phyloP scores from a whole-genome alignment of 1,140 invertebrate genomes.

The Orussus abietinus region DNA sequence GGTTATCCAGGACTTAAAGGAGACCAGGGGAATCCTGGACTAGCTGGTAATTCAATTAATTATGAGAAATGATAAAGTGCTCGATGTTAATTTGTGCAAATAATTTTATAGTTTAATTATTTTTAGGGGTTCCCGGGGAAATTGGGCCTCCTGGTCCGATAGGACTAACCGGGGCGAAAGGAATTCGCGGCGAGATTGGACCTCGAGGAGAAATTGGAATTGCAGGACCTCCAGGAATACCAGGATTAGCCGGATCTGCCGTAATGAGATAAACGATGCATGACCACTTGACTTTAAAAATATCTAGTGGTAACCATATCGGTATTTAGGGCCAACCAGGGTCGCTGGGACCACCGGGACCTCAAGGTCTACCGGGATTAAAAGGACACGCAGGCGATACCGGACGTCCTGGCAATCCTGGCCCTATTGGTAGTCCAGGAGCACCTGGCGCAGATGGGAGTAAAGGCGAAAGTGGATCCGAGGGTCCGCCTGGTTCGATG shows the following conservation, averaged over 20 bases:
- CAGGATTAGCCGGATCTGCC: slow-evolving; percentile 23
- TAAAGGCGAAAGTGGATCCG: slow-evolving; percentile 67
- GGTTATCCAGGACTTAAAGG: slow-evolving; percentile 68
- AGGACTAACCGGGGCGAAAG: slow-evolving; percentile 67
- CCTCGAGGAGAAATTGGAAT: slow-evolving; percentile 70
- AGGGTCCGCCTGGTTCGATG: slow-evolving; percentile 65
- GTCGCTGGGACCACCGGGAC: slow-evolving; percentile 55
- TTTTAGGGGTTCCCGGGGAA: slow-evolving; percentile 55
- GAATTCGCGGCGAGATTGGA: slow-evolving; percentile 70
- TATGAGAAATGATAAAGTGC: not conserved
- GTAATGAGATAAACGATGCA: no score
- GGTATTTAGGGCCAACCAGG: slow-evolving; percentile 62
- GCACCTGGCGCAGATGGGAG: slow-evolving; percentile 63
- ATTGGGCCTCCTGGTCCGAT: slow-evolving; percentile 63
- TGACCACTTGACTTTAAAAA: no score
- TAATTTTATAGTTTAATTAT: slow-evolving; percentile 11
- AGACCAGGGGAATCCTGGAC: slow-evolving; percentile 67
- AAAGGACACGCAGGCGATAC: slow-evolving; percentile 71
- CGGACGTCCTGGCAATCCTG: slow-evolving; percentile 66
- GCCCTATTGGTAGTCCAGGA: slow-evolving; percentile 68
- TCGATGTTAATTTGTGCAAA: slow-evolving; percentile 2
- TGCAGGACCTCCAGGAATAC: slow-evolving; percentile 49
- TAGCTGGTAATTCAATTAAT: slow-evolving; percentile 48
- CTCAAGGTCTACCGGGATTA: slow-evolving; percentile 65
- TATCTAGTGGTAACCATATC: no score